Evolutionary conservation across 1,140 invertebrate species (phyloP), one percentile per base, ranked within the genome.

Genomic region (Arctopsyche grandis): DNA sequence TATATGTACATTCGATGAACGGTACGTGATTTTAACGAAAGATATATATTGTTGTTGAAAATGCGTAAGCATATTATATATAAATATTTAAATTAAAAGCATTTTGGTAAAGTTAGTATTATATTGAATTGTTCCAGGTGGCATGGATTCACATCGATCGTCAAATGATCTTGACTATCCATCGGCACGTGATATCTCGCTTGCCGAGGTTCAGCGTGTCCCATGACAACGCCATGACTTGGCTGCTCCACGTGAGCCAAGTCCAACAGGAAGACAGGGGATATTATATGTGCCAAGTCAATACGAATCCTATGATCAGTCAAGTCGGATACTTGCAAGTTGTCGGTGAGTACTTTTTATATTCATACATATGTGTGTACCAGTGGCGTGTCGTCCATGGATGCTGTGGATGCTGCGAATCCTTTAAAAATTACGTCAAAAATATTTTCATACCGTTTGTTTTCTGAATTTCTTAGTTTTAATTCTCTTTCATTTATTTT

Each of bases 231-330:
- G 95, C 96, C 81, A 95, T 96, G 88, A 97, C 95, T 12, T 98
- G 96, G 96, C 88, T 95, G 69, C 89, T 97, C 52, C 94, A 97
- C 86, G 95, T 97, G 44, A 94, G 91, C 84, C 93, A 93, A 84
- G 95, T 96, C 14, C 95, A 97, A 84, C 93, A 95, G 85, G 94
- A 97, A 84, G 96, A 97, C 87, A 90, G 95, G 56, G 96, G 95
- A 9, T 95, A 95, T 86, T 97, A 96, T 87, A 96, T 97, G 94
- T 96, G 95, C 86, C 94, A 96, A 90, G 93, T 98, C 75, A 98
- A 98, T 86, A 97, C 97, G n/a, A 95, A 96, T 85, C 97, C 97
- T 0, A 97, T 98, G 95, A 97, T 97, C 80, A 96, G 93, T 84
- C 95, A 97, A 91, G 94, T 97, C 9, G 97, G 96, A 75, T 97